Base-by-base conservation (phyloP, 2,797 vertebrate genomes). In the Antennarius maculatus region DNA sequence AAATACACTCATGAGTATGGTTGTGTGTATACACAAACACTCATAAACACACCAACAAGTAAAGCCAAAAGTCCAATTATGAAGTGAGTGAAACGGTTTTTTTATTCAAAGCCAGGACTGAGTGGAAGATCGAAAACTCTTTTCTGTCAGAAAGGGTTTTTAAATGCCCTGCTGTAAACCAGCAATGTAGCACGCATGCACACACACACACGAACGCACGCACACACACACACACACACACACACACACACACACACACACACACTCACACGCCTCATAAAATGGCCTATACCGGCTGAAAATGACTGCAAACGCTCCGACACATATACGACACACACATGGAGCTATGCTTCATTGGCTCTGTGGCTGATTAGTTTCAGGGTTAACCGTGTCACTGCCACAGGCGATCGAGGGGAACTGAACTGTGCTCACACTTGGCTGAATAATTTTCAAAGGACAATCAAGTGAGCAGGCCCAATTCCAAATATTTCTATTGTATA, bases 61-160 rank as follows among this genome's bases (percentile, higher is more conserved):
- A 75, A 45, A 77, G 54, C 16, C 59, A 59, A 63, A 80, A 74
- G 59, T 76, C 68, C 73, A 82, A 88, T 88, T 78, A 88, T 77
- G 69, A 71, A 80, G 65, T 71, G 86, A 88, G 90, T 87, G 18
- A 88, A 87, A 86, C 69, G 77, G 70, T 81, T 86, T 87, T 65
- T 11, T 39, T 69, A 79, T 82, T 81, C 59, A 65, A 83, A 59
- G 77, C 66, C 43, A 31, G 39, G 15, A 55, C 50, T 77, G 67
- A 83, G 74, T 46, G 71, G 16, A 56, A 31, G 81, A 91, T 87
- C 54, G 77, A 89, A 73, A 28, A 28, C 52, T 64, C 68, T 66
- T 76, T 81, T 66, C 37, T 37, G 50, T 72, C 71, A 71, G 77
- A 82, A 47, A 13, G 12, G 43, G 29, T 64, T 79, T 76, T 70